Percentiles rank a stretch among this genome's conserved stretches.
Evolutionary conservation across 2,888 invertebrate species (phyloP).

Genomic region (Sesia bembeciformis): DNA sequence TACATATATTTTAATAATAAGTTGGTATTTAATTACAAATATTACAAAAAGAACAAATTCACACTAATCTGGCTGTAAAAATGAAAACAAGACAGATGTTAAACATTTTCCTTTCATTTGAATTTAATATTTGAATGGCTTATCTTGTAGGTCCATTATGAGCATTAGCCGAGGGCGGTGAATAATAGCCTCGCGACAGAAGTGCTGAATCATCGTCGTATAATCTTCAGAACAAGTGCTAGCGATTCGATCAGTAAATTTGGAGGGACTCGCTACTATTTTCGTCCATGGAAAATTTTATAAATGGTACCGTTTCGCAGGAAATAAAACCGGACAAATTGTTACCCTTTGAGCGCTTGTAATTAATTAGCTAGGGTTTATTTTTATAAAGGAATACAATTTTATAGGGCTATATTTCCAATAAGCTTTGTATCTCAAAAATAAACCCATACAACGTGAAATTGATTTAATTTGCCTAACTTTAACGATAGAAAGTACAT

Average conservation of each 20-base stretch:
- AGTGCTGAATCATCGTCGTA: slow-evolving; percentile 20
- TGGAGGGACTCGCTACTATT: slow-evolving; percentile 10
- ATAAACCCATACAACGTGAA: no score
- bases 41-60: no score
- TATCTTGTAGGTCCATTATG: slow-evolving; percentile 9
- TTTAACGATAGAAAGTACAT: no score
- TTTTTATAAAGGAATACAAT: no score
- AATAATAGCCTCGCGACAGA: slow-evolving; percentile 7
- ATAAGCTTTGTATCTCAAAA: no score
- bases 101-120: neutral
- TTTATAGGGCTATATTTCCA: no score
- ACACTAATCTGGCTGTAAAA: neutral
- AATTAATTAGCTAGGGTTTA: no score
- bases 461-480: no score
- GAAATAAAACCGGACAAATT: slow-evolving; percentile 2
- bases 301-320: neutral
- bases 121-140: slow-evolving; percentile 6
- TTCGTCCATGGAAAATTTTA: slow-evolving; percentile 1
- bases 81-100: neutral
- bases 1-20: no score
- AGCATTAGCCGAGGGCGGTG: slow-evolving; percentile 2
- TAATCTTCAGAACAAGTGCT: slow-evolving; percentile 23
- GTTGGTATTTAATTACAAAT: no score
- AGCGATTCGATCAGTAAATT: slow-evolving; percentile 14
- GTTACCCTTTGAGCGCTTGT: neutral